Evolutionary conservation across 2,888 invertebrate genomes (phyloP).

Genomic region (Nowickia ferox): DNA sequence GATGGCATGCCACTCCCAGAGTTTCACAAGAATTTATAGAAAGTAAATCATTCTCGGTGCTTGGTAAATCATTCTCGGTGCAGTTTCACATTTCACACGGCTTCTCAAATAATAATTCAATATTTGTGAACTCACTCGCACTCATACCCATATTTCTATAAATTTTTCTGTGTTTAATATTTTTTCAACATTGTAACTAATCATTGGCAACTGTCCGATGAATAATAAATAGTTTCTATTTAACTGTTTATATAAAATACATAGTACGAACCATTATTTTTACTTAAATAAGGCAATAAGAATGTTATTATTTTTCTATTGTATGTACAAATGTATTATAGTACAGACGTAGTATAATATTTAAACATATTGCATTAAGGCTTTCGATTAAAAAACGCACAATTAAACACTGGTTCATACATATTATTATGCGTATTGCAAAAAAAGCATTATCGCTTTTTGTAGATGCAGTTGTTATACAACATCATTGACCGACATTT

Average conservation of each 20-base stretch:
- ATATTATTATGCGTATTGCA: constrained; percentile 4
- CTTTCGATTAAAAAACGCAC: constrained; percentile 34
- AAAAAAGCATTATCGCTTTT: constrained; percentile 4
- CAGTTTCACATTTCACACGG: neutral
- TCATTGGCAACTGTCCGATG: neutral
- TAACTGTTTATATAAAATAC: constrained; percentile 66
- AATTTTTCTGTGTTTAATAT: neutral
- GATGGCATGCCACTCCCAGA: too few relatives aligned
- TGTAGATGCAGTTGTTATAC: constrained; percentile 35
- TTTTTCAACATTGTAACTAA: neutral
- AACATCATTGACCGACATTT: constrained; percentile 71
- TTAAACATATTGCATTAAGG: constrained; percentile 42
- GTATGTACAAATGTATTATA: neutral
- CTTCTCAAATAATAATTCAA: too few relatives aligned
- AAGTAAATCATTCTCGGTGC: too few relatives aligned
- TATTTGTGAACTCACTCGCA: neutral
- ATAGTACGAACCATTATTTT: neutral
- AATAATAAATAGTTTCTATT: constrained; percentile 2
- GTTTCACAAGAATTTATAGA: too few relatives aligned
- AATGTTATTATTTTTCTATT: constrained; percentile 6
- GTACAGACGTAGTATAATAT: too few relatives aligned
- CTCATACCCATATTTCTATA: neutral
- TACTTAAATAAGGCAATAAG: constrained; percentile 35
- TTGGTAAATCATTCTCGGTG: neutral
- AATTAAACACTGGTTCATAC: constrained; percentile 25